Conservation (phyloP, 2,113 vertebrate species). For the Podarcis cretensis region DNA sequence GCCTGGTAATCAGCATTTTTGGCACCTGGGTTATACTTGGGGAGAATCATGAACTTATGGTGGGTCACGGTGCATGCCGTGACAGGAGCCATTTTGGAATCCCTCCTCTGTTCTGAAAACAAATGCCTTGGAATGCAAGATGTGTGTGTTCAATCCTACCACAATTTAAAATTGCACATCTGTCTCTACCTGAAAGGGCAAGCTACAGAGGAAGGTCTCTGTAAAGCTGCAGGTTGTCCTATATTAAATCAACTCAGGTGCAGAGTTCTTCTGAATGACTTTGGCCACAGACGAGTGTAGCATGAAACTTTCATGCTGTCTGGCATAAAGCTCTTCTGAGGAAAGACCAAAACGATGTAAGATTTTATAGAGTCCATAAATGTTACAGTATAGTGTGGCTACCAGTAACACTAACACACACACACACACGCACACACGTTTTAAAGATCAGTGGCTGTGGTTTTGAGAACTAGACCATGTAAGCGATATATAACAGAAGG, state of each 20-base stretch:
- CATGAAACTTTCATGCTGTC: neutral
- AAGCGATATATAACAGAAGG: neutral
- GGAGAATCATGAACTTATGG: neutral
- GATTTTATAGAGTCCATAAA: slow-evolving; percentile 43
- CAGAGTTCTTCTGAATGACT: slow-evolving; percentile 27
- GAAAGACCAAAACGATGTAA: slow-evolving; percentile 30
- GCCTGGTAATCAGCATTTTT: neutral
- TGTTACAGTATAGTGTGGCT: slow-evolving; percentile 28
- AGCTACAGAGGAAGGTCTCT: neutral
- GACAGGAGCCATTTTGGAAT: neutral
- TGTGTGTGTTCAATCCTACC: neutral
- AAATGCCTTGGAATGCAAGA: neutral
- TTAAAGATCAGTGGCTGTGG: slow-evolving; percentile 33
- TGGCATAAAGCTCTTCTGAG: slow-evolving; percentile 25
- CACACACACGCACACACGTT: slow-evolving; percentile 31
- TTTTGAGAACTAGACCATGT: slow-evolving; percentile 46
- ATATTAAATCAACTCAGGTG: slow-evolving; percentile 43
- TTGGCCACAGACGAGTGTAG: slow-evolving; percentile 26
- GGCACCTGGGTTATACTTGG: neutral
- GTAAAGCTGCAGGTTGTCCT: slow-evolving; percentile 5
- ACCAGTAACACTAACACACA: slow-evolving; percentile 25
- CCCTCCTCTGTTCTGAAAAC: neutral
- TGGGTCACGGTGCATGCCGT: too few species aligned
- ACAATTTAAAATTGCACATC: neutral
- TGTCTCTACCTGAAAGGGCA: neutral